These are phyloP conservation scores for Phylloscopus whistleri DNA, from an alignment of 2,113 vertebrate species.

Conservation along the genomic window DNA sequence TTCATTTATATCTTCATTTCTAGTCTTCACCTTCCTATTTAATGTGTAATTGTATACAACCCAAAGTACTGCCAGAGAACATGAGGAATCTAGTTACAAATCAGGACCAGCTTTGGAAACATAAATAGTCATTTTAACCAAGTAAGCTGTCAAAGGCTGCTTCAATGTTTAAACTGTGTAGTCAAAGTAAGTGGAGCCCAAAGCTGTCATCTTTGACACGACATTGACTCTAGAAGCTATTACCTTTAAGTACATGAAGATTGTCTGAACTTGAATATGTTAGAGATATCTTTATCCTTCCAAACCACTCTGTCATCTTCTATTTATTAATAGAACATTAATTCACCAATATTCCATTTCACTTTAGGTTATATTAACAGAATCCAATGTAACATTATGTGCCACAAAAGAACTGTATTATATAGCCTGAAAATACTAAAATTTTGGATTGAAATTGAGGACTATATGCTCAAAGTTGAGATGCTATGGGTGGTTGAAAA, in stretches of 20 bases:
- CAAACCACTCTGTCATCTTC: not conserved
- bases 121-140: not conserved
- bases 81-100: too few relatives aligned
- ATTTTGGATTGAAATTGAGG: not conserved
- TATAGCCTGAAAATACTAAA: not conserved
- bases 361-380: not conserved
- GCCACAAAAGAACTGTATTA: not conserved
- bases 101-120: not conserved
- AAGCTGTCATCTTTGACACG: not conserved
- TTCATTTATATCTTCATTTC: not conserved
- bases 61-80: not conserved
- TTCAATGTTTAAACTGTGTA: not conserved
- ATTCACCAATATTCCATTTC: not conserved
- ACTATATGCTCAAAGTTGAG: not conserved
- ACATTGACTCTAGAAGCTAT: not conserved
- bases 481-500: not conserved
- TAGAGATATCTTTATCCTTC: not conserved
- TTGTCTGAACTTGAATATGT: not conserved
- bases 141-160: not conserved
- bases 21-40: not conserved
- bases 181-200: not conserved
- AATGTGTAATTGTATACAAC: accelerated
- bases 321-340: not conserved
- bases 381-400: not conserved
- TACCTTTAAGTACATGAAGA: not conserved